Conservation (phyloP, 2,797 vertebrate genomes). For the Erethizon dorsatum region DNA sequence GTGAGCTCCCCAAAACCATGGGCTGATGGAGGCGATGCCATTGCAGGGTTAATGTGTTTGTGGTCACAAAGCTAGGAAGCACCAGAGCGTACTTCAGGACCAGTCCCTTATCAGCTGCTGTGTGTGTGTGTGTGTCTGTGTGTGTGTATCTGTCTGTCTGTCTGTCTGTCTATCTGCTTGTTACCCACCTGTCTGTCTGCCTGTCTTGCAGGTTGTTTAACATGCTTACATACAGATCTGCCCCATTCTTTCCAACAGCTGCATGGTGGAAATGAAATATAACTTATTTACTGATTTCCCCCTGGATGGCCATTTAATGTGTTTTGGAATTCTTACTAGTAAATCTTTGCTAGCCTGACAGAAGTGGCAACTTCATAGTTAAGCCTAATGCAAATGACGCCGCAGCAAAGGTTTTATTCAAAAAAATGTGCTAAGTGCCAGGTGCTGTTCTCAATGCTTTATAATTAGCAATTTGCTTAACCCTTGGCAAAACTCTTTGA, state of each 20-base stretch:
- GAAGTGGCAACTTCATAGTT: background rate
- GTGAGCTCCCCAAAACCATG: background rate
- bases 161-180: background rate
- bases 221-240: background rate
- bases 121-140: background rate
- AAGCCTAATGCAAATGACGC: background rate
- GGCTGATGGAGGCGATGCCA: background rate
- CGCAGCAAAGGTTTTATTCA: background rate
- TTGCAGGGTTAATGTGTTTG: background rate
- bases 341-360: slow-evolving; percentile 2
- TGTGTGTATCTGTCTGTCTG: background rate
- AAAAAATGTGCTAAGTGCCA: background rate
- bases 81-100: background rate
- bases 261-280: background rate
- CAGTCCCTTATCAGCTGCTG: background rate
- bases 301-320: slow-evolving; percentile 12
- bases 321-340: slow-evolving; percentile 31
- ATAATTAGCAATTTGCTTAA: background rate
- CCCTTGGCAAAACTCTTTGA: background rate
- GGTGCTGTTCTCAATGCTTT: background rate
- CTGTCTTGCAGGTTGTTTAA: background rate
- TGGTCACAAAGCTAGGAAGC: background rate
- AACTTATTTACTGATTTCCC: background rate
- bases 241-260: slow-evolving; percentile 20
- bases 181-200: background rate